phyloP scores from a whole-genome alignment of 2,797 vertebrate genomes.

The Eleutherodactylus coqui region DNA sequence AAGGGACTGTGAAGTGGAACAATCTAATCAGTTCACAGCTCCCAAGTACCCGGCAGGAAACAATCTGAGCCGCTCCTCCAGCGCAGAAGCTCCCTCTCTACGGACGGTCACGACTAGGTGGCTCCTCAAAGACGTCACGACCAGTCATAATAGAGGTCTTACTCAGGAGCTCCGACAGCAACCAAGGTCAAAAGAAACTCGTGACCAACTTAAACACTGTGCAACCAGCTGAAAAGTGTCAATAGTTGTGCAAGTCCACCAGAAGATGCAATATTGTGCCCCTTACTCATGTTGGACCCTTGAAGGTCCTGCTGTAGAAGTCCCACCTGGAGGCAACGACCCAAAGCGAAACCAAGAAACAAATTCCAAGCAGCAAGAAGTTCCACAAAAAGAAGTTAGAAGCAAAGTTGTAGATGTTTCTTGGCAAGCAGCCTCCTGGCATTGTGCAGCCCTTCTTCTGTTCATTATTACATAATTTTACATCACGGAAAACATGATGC shows the following conservation, averaged over 20 bases:
- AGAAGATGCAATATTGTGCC: too few species aligned
- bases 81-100: neutral
- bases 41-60: neutral
- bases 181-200: neutral
- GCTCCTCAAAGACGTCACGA: neutral
- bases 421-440: neutral
- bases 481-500: too few species aligned
- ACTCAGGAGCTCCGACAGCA: neutral
- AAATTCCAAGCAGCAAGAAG: too few species aligned
- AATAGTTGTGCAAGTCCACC: too few species aligned
- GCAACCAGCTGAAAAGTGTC: too few species aligned
- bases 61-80: neutral
- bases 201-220: too few species aligned
- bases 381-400: neutral
- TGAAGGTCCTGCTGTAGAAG: too few species aligned
- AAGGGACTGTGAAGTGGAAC: slow-evolving; percentile 9
- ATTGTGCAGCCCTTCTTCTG: too few species aligned
- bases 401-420: neutral
- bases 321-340: too few species aligned
- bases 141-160: neutral
- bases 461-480: too few species aligned
- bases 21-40: neutral
- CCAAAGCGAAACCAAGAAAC: neutral
- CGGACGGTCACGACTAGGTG: neutral
- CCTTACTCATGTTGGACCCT: too few species aligned